Base-by-base conservation (phyloP, 2,113 vertebrate genomes). In the Azemiops feae region DNA sequence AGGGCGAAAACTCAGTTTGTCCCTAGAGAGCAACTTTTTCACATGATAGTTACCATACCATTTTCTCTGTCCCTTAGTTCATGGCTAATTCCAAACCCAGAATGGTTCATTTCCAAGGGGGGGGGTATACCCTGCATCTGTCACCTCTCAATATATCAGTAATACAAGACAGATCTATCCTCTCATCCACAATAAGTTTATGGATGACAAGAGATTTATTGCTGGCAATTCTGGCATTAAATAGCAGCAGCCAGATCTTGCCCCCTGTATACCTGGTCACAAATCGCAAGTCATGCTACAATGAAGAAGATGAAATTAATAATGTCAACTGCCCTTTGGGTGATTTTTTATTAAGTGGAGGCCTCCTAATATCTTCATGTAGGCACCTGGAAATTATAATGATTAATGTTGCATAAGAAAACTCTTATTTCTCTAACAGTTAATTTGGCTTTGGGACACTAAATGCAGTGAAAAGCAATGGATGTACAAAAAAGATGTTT, bases 361-460 rank as follows among this genome's bases (percentile, higher is more conserved):
- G 91, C 12, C 9, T 89, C 0, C 30, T 55, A 22, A 81, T 81
- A 22, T 39, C 18, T 1, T 85, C 45, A 69, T 69, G 1, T 34
- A 10, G 1, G 0, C 57, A 30, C 0, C 34, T 2, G 0, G 47
- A 88, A 93, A n/a, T 43, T 50, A 87, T 11, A 27, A 43, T 88
- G 81, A 52, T 58, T 88, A 34, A 16, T 12, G 45, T 88, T 52
- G 39, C 0, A 50, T 0, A 94, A n/a, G 88, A 93, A 7, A 1
- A 89, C 5, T 1, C 4, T 60, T 60, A 93, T 89, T 30, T n/a
- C 89, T 3, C 10, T 9, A 10, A 3, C 22, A 8, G 11, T 0
- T 43, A 0, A 0, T 54, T 74, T 74, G 12, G 10, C 87, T 18
- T 20, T 0, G 0, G 18, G 7, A 22, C 30, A 12, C 4, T 89